Conservation (phyloP, 2,113 vertebrate genomes). For the Microcebus ravelobensis region DNA sequence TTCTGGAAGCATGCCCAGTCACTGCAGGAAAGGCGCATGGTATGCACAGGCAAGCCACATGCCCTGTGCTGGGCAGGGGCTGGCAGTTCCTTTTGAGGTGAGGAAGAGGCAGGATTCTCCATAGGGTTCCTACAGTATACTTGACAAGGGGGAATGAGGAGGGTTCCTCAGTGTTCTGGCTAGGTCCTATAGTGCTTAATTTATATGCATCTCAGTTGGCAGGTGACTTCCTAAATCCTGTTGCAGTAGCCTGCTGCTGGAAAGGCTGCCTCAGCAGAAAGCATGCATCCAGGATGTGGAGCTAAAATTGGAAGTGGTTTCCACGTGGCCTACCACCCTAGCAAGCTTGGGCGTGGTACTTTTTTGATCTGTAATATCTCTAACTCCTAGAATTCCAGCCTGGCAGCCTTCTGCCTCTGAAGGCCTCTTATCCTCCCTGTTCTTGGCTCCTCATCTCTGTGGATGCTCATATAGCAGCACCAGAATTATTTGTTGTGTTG, state of each 20-base stretch:
- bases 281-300: neutral
- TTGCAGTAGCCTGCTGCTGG: neutral
- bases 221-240: neutral
- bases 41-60: neutral
- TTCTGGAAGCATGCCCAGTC: neutral
- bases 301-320: neutral
- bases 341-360: neutral
- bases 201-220: neutral
- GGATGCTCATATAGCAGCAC: neutral
- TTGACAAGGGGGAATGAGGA: slow-evolving; percentile 1
- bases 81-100: slow-evolving; percentile 16
- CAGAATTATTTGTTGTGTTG: neutral
- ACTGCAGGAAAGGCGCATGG: slow-evolving; percentile 16
- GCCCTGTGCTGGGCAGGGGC: neutral
- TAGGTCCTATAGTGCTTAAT: neutral
- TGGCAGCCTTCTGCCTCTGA: neutral
- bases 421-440: neutral
- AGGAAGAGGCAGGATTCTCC: neutral
- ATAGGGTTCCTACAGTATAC: neutral
- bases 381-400: neutral
- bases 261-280: neutral
- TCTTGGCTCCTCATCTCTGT: neutral
- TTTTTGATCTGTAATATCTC: neutral
- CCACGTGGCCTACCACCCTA: neutral
- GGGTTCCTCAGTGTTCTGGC: neutral